phyloP scores from a whole-genome alignment of 2,113 vertebrate genomes.

The Apodemus speciosus region DNA sequence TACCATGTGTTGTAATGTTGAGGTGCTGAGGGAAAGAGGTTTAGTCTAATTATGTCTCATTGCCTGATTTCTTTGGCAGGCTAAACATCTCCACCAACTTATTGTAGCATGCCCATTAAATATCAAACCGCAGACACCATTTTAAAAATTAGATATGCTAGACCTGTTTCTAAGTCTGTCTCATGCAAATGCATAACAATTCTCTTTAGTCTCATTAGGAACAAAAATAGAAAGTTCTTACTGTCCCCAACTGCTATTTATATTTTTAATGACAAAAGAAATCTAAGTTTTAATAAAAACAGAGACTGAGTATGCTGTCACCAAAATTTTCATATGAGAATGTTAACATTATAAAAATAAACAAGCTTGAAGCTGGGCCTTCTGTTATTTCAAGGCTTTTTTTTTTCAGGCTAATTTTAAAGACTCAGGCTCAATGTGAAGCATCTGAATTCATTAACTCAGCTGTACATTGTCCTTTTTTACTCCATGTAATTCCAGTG shows the following conservation, averaged over 20 bases:
- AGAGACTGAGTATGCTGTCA: not conserved
- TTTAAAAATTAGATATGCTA: slow-evolving; percentile 56
- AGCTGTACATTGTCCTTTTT: slow-evolving; percentile 7
- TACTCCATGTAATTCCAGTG: not conserved
- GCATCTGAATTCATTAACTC: slow-evolving; percentile 25
- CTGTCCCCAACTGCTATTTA: slow-evolving; percentile 40
- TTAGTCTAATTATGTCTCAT: not conserved
- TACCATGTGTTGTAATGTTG: not conserved
- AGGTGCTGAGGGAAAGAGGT: not conserved
- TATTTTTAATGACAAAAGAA: slow-evolving; percentile 59
- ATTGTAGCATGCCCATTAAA: not conserved
- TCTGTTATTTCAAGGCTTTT: slow-evolving; percentile 44
- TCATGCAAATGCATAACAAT: slow-evolving; percentile 38
- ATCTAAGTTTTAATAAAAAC: slow-evolving; percentile 56
- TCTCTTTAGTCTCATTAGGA: slow-evolving; percentile 43
- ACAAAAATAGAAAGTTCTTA: slow-evolving; percentile 55
- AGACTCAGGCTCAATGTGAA: not conserved
- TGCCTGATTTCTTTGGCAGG: not conserved
- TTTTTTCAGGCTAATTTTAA: slow-evolving; percentile 12
- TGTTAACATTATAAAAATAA: slow-evolving; percentile 54
- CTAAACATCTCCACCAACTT: not conserved
- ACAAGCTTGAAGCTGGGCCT: slow-evolving; percentile 28
- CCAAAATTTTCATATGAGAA: slow-evolving; percentile 55
- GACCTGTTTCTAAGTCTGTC: slow-evolving; percentile 6
- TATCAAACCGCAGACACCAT: not conserved